Conservation (phyloP, 2,113 vertebrate genomes). For the Gorsachius goisagi region DNA sequence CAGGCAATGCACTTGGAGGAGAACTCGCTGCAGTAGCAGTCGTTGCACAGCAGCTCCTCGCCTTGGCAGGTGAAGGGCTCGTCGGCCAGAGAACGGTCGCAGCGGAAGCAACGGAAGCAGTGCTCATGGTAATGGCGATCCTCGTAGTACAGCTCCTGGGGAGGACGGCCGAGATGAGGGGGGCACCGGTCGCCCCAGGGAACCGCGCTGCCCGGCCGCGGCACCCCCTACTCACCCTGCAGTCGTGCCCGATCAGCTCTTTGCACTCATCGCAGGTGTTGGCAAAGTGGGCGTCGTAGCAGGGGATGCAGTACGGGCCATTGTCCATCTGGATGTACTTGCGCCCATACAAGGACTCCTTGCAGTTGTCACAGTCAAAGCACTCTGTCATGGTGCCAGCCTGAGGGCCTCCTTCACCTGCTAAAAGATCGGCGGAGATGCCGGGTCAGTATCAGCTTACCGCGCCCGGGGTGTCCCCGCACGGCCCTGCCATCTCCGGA, state of each 20-base stretch:
- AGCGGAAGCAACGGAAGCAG: slow-evolving; percentile 97
- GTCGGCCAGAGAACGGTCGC: slow-evolving; percentile 90
- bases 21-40: slow-evolving; percentile 97
- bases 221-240: slow-evolving; percentile 79
- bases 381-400: slow-evolving; percentile 87
- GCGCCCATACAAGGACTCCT: slow-evolving; percentile 94
- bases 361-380: slow-evolving; percentile 95
- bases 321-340: slow-evolving; percentile 97
- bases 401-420: slow-evolving; percentile 34
- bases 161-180: neutral
- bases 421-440: neutral
- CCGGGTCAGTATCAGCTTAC: neutral
- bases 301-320: slow-evolving; percentile 94
- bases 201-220: fast-evolving
- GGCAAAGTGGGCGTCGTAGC: slow-evolving; percentile 93
- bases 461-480: fast-evolving
- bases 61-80: slow-evolving; percentile 97
- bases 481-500: neutral
- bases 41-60: slow-evolving; percentile 90
- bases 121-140: slow-evolving; percentile 95
- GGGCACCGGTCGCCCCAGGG: fast-evolving
- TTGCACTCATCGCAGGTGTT: slow-evolving; percentile 98
- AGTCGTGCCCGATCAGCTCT: slow-evolving; percentile 94
- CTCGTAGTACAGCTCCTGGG: slow-evolving; percentile 95
- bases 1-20: slow-evolving; percentile 95